Evolutionary conservation across 1,140 invertebrate species (phyloP).

Genomic region (Drosophila melanica): DNA sequence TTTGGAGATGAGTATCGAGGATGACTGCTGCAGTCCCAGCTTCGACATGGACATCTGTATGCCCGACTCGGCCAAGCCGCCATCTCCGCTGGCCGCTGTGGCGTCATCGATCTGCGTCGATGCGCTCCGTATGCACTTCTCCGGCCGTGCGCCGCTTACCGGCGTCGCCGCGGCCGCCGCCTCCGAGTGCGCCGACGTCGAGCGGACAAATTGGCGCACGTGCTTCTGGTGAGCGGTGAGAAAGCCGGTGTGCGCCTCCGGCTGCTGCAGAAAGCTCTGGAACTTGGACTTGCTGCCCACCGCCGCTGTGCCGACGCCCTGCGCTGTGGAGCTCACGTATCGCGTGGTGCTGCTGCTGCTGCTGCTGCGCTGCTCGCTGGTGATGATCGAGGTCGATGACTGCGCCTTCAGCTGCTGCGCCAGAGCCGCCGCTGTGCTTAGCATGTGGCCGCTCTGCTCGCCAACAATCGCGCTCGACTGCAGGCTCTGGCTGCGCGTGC

Average conservation of each 20-base stretch:
- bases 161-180: conserved; percentile 60
- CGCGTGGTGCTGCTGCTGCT: conserved; percentile 57
- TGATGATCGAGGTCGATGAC: conserved; percentile 79
- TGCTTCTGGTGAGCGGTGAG: conserved; percentile 83
- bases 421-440: conserved; percentile 44
- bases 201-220: conserved; percentile 82
- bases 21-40: conserved; percentile 78
- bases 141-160: conserved; percentile 50
- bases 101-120: conserved; percentile 83
- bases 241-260: conserved; percentile 66
- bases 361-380: conserved; percentile 71
- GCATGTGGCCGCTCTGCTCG: conserved; percentile 52
- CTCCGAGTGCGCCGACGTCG: conserved; percentile 82
- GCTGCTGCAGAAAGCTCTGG: conserved; percentile 81
- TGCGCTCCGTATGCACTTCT: conserved; percentile 82
- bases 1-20: conserved; percentile 82
- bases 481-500: conserved; percentile 76
- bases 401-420: conserved; percentile 78
- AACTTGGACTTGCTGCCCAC: conserved; percentile 66
- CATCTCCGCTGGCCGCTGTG: conserved; percentile 25
- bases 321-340: conserved; percentile 45
- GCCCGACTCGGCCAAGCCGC: conserved; percentile 22
- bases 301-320: conserved; percentile 15
- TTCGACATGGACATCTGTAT: conserved; percentile 74
- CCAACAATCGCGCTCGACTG: conserved; percentile 76